Base-by-base conservation (phyloP, 2,113 vertebrate species). In the Pseudorhombus dupliciocellatus region DNA sequence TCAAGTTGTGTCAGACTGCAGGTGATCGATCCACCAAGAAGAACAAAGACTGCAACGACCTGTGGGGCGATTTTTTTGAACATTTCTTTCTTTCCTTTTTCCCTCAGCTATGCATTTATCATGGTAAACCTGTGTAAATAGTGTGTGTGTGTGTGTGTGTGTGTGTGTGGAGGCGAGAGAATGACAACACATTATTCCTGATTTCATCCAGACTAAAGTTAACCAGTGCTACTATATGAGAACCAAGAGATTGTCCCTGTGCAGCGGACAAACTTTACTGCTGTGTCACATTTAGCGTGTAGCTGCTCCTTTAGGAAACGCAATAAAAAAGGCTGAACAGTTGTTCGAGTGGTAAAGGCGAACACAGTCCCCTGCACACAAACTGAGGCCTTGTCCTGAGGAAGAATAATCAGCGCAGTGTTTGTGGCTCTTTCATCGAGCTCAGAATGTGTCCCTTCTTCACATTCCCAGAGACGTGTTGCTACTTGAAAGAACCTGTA, bases 31-130 rank as follows among this genome's bases (percentile, higher is more conserved):
- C 50, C 77, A 56, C 25, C 22, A 37, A 14, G 16, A 66, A 66
- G 25, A 34, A 18, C 1, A 30, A 15, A 73, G 52, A 70, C 30
- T 28, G 11, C 40, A 54, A 56, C 30, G 53, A 81, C n/a, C 58
- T 61, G 24, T 26, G 15, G 46, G 28, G 42, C 44, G 18, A n/a
- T n/a, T n/a, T 74, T 51, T 61, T 60, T 68, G 16, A 77, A 46
- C 11, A 9, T 40, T 40, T 18, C 10, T 31, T 5, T 26, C n/a
- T 25, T 12, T 25, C n/a, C n/a, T 42, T 25, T 65, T 59, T 50
- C 15, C 42, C 60, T 54, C 53, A 75, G 64, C 55, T 71, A 54
- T 69, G 44, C 75, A 80, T 73, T 65, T 65, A 44, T 69, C 40
- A 50, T 9, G 2, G 25, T 55, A 50, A 26, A 40, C 18, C 0